These are phyloP conservation scores for Nemapogon koenigi DNA, from an alignment of 2,888 invertebrate species.

Conservation along the genomic window DNA sequence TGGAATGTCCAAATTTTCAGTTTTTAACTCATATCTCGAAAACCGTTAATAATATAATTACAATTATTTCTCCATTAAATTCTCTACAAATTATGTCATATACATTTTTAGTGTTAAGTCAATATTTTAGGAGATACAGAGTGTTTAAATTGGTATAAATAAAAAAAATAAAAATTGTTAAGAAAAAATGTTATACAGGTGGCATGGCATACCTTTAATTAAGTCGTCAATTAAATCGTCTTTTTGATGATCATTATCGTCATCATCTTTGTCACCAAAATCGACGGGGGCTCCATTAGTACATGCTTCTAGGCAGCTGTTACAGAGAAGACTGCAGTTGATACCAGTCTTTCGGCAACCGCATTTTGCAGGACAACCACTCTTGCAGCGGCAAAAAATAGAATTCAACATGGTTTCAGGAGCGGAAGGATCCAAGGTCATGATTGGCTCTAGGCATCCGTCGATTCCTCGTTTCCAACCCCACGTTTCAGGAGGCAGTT, in stretches of 20 bases:
- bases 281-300: too few relatives aligned
- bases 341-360: too few relatives aligned
- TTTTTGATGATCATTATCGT: not conserved
- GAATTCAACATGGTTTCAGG: slow-evolving; percentile 1
- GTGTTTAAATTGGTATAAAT: not conserved
- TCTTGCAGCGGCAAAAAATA: too few relatives aligned
- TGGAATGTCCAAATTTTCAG: too few relatives aligned
- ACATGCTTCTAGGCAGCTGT: too few relatives aligned
- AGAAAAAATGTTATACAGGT: not conserved
- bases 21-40: not conserved
- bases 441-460: not conserved
- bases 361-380: too few relatives aligned
- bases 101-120: too few relatives aligned
- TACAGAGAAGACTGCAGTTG: too few relatives aligned
- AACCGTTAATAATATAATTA: not conserved
- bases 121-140: not conserved
- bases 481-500: slow-evolving; percentile 1
- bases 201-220: too few relatives aligned
- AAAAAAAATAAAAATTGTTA: not conserved
- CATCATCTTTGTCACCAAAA: not conserved
- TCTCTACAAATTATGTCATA: too few relatives aligned
- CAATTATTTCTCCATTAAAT: not conserved
- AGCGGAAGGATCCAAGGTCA: not conserved
- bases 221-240: too few relatives aligned
- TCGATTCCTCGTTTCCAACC: too few relatives aligned